These are phyloP conservation scores for Gephyroberyx darwinii DNA, from an alignment of 2,797 vertebrate species.

Conservation along the genomic window DNA sequence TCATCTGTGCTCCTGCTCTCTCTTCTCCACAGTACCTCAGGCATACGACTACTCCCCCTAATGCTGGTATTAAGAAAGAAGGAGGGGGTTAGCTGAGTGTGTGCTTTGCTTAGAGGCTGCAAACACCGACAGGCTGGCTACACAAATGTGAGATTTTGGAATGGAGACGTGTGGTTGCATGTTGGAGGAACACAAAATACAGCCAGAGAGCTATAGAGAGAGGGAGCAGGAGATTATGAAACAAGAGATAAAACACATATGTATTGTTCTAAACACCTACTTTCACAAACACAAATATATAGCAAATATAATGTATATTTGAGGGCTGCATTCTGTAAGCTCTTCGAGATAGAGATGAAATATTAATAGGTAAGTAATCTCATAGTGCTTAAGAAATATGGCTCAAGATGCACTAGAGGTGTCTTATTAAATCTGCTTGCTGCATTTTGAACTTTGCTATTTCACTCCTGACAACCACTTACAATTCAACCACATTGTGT, in stretches of 20 bases:
- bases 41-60: constrained; percentile 66
- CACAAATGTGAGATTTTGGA: constrained; percentile 65
- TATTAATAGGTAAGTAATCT: not conserved
- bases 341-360: constrained; percentile 29
- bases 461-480: constrained; percentile 1
- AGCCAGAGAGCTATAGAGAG: constrained; percentile 50
- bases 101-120: constrained; percentile 49
- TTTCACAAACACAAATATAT: constrained; percentile 17
- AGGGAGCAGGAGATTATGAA: constrained; percentile 60
- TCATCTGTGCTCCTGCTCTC: constrained; percentile 55
- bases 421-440: not conserved
- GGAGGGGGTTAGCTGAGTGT: constrained; percentile 57
- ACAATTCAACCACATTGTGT: not conserved
- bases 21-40: constrained; percentile 62
- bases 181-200: constrained; percentile 42
- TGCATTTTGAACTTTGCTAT: constrained; percentile 1
- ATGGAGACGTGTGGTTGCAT: constrained; percentile 55
- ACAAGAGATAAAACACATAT: constrained; percentile 68
- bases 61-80: constrained; percentile 64
- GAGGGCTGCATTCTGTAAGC: constrained; percentile 25
- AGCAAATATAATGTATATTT: constrained; percentile 16
- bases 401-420: not conserved
- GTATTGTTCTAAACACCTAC: constrained; percentile 17
- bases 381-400: constrained; percentile 11
- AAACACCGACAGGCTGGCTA: constrained; percentile 62